A percentile compares a stretch with the other conserved stretches of the same genome.
Conservation (phyloP, 1,140 invertebrate species). For the Aphelenchoides avenae region DNA sequence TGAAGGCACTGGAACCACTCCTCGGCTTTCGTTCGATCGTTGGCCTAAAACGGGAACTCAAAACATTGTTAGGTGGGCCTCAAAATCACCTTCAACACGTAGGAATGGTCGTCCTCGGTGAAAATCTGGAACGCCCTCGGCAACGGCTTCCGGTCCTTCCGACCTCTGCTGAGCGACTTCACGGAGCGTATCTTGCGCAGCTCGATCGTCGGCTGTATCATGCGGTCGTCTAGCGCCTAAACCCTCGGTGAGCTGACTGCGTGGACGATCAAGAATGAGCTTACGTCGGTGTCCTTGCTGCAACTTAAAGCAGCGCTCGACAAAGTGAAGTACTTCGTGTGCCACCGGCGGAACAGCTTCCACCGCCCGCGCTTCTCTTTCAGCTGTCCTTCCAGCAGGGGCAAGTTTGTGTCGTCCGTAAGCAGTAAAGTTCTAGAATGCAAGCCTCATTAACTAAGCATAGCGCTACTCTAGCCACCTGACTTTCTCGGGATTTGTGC, state of each 20-base stretch:
- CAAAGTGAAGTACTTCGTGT: constrained; percentile 84
- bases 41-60: constrained; percentile 64
- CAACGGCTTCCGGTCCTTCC: constrained; percentile 70
- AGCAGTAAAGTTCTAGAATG: constrained; percentile 60
- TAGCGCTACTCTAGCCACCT: constrained; percentile 66
- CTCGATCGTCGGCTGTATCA: constrained; percentile 66
- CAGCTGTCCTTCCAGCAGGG: constrained; percentile 73
- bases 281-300: constrained; percentile 58
- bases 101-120: constrained; percentile 77
- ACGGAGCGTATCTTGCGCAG: constrained; percentile 86
- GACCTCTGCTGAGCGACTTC: constrained; percentile 72
- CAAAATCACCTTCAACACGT: constrained; percentile 71
- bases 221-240: neutral
- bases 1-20: constrained; percentile 86
- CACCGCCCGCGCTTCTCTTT: constrained; percentile 91
- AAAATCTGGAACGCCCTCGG: constrained; percentile 93
- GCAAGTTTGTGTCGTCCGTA: constrained; percentile 5
- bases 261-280: too few species aligned
- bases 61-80: neutral
- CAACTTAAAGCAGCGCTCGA: constrained; percentile 82
- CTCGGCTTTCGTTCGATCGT: constrained; percentile 86
- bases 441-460: constrained; percentile 37
- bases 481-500: constrained; percentile 82
- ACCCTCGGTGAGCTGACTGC: neutral
- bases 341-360: constrained; percentile 82